These are phyloP conservation scores for Gorsachius magnificus DNA, from an alignment of 2,797 vertebrate species.

Conservation along the genomic window DNA sequence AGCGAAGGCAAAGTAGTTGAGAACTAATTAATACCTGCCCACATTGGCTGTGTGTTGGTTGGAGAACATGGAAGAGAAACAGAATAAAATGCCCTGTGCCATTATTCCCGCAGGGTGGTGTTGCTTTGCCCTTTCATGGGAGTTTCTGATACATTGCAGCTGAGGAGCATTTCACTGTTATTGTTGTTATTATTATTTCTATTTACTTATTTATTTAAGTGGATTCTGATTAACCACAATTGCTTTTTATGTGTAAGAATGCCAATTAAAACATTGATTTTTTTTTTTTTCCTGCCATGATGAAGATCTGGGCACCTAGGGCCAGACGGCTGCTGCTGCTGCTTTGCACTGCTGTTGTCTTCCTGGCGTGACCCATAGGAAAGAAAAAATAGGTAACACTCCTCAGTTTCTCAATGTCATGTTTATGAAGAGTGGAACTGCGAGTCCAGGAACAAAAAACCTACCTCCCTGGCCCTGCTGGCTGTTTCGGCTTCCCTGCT, in stretches of 20 bases:
- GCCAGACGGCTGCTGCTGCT: fast-evolving
- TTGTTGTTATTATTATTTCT: too few species aligned
- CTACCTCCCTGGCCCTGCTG: neutral
- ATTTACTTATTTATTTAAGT: too few species aligned
- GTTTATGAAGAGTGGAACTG: neutral
- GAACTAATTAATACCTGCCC: neutral
- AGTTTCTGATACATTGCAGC: neutral
- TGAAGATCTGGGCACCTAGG: neutral
- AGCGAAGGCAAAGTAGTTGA: neutral
- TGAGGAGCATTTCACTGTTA: neutral
- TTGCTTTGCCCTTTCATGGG: neutral
- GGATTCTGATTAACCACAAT: neutral
- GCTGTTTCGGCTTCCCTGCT: neutral
- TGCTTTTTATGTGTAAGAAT: neutral
- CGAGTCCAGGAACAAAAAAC: neutral
- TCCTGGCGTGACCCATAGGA: neutral
- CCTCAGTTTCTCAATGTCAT: neutral
- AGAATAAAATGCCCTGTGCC: neutral
- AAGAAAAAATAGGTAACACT: neutral
- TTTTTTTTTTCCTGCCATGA: neutral
- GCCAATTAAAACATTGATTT: neutral
- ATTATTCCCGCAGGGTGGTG: neutral
- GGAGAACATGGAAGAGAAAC: neutral
- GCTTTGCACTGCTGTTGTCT: neutral
- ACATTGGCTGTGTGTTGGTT: neutral